These are phyloP conservation scores for Alligator sinensis DNA, from an alignment of 2,113 vertebrate genomes.

Conservation along the genomic window DNA sequence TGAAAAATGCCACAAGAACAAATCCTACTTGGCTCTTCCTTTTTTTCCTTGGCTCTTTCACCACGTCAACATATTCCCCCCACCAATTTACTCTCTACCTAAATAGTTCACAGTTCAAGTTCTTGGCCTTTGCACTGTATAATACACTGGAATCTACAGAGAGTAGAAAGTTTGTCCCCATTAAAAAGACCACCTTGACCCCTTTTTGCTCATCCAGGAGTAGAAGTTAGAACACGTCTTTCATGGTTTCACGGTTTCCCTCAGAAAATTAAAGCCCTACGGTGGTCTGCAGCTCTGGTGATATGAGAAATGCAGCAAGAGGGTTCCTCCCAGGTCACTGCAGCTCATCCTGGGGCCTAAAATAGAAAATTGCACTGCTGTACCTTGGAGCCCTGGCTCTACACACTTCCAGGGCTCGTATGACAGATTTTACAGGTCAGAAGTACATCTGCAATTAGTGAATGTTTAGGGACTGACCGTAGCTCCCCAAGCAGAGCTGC, in stretches of 20 bases:
- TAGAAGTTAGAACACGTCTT: background rate
- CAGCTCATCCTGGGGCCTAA: rapidly evolving
- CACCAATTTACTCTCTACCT: background rate
- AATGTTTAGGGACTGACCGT: background rate
- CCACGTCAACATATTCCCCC: background rate
- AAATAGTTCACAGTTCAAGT: background rate
- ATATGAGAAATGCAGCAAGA: background rate
- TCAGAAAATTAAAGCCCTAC: background rate
- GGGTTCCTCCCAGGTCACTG: background rate
- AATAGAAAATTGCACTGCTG: background rate
- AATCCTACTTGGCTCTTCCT: background rate
- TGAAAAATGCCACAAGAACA: rapidly evolving
- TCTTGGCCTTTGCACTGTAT: background rate
- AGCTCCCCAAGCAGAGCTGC: rapidly evolving
- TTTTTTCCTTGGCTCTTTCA: background rate
- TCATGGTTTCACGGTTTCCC: background rate
- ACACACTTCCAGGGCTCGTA: rapidly evolving
- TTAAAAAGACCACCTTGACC: background rate
- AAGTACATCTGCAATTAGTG: background rate
- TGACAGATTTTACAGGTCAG: background rate
- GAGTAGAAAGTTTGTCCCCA: background rate
- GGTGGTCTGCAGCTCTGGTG: background rate
- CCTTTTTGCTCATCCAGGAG: background rate
- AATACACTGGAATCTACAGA: background rate
- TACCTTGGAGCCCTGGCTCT: background rate